Base-by-base conservation (phyloP, 2,797 vertebrate species). In the Pyrocephalus nanus region DNA sequence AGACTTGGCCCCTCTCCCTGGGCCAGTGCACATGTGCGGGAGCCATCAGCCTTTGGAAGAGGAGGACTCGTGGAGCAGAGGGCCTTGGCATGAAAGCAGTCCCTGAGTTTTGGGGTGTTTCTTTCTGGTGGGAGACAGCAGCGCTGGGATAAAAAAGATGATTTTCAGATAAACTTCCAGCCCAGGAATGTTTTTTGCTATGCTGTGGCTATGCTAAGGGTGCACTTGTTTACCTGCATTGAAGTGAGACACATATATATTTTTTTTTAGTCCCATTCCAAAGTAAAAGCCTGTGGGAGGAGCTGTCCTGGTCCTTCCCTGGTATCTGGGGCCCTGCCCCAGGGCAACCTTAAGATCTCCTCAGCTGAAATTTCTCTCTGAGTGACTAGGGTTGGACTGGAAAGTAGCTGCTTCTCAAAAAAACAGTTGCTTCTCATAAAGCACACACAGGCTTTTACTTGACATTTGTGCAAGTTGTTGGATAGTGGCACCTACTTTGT, bases 401-500 rank as follows among this genome's bases (percentile, higher is more conserved):
- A 75, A 78, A 72, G 17, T 1, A 18, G 58, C 19, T 47, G 17
- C 7, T 71, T 65, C 42, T 40, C 48, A 62, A 26, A 78, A 55
- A 55, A 12, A 2, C 0, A 3, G 19, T 17, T 76, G 12, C 30
- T 67, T 51, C 71, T 70, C 47, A 16, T 73, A 70, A 92, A 36
- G 6, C 10, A 42, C 80, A 36, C 16, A 9, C 0, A 4, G 65
- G 18, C 0, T 77, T 69, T 50, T 27, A 15, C 40, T 51, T 50
- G 8, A 17, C 2, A 0, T 26, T 21, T 32, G 8, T 43, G 20
- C 20, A 23, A 29, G 13, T 16, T 12, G 11, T 10, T 71, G 26
- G 1, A 0, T 3, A 17, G 12, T 0, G 5, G 48, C 36, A 60
- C 25, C 0, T 12, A 2, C 9, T 43, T 36, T 8, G 25, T 8